Evolutionary conservation across 1,140 invertebrate genomes (phyloP), one percentile per base, ranked within the genome.

Genomic region (Dinothrombium tinctorium): DNA sequence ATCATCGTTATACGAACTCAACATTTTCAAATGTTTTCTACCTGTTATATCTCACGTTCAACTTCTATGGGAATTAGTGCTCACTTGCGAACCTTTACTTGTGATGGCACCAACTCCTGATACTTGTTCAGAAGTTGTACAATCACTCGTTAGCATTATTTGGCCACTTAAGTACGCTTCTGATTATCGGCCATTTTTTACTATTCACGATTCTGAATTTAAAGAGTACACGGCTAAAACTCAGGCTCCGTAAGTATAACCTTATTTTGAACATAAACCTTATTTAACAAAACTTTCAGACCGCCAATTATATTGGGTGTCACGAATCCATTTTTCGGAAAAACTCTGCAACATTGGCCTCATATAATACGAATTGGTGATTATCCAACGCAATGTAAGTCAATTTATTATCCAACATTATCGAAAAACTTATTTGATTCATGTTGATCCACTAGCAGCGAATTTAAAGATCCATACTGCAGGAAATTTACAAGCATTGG

Each of bases 241-340:
- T 40, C 73, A 76, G 54, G 70, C 72, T 43, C 80, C 82, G 50
- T 67, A 55, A 63, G 63, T 59, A 29, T n/a, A n/a, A n/a, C n/a
- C 6, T 14, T 43, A 24, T 51, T 17, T 25, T 12, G 28, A 37
- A 21, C 3, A 25, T 40, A 5, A 17, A 14, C 33, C 14, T 22
- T 21, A 25, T 14, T 45, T 32, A 17, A 4, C 33, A 33, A 33
- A 3, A 32, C 33, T 40, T 59, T 44, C 51, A 67, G 64, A 21
- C 89, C 86, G 35, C 71, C 76, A 48, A 76, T 92, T 17, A 87
- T 98, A 51, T 64, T 98, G 23, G 92, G 92, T 35, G 90, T 98
- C 6, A 98, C 92, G 9, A 99, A 99, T 73, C 94, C 94, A 48
- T 98, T 98, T 64, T 99, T 99, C 65, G 79, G 83, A 15, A 99